A percentile compares a stretch with the other conserved stretches of the same genome.
Evolutionary conservation across 2,888 invertebrate species (phyloP).

Genomic region (Linnaemya tessellans): DNA sequence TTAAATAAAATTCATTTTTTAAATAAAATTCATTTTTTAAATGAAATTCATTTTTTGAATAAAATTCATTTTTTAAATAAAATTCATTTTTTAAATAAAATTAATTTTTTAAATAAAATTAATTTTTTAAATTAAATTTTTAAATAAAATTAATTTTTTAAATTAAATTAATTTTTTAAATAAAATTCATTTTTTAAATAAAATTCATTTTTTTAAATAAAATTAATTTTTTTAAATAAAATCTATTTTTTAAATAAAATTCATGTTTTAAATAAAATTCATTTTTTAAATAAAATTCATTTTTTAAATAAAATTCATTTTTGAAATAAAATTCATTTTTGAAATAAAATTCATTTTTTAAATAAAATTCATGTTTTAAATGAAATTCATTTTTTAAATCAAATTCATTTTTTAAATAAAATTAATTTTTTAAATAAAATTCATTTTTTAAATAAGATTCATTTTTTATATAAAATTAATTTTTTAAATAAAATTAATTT

Average conservation of each 20-base stretch:
- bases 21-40: background rate
- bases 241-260: background rate
- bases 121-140: too few relatives aligned
- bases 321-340: too few relatives aligned
- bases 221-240: background rate
- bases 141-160: too few relatives aligned
- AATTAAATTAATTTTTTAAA: too few relatives aligned
- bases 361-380: too few relatives aligned
- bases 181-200: background rate
- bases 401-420: background rate
- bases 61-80: background rate
- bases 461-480: background rate
- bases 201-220: background rate
- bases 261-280: background rate
- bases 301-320: too few relatives aligned
- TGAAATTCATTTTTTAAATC: background rate
- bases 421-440: background rate
- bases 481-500: too few relatives aligned
- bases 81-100: background rate
- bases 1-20: background rate
- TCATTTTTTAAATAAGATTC: background rate
- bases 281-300: too few relatives aligned
- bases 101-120: too few relatives aligned
- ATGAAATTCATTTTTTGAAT: background rate
- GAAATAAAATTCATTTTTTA: too few relatives aligned